Evolutionary conservation across 2,888 invertebrate genomes (phyloP), one percentile per base, ranked within the genome.

Genomic region (Noctua comes): DNA sequence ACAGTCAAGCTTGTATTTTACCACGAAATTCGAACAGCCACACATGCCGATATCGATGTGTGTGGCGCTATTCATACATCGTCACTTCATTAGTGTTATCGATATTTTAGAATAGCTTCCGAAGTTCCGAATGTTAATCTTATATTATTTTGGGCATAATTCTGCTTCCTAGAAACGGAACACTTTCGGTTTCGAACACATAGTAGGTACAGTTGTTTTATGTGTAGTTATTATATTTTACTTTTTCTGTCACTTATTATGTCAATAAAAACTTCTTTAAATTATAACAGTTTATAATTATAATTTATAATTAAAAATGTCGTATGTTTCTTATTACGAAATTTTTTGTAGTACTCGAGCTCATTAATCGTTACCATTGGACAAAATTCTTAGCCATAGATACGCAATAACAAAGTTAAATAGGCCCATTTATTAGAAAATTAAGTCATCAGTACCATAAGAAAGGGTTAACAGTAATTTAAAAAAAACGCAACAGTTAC

Each of bases 1-100:
- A 68, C 54, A 68, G 72, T 59, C 18, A 76, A 76, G 40, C 51
- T 83, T 79, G 80, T 69, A 72, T 64, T 83, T 71, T 71, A 73
- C 68, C 71, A 76, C 70, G 68, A 85, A 83, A 81, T 82, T 71
- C 48, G 46, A 86, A 77, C 59, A 76, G 54, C 83, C 87, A 85
- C 86, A 89, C 87, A 83, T 92, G 94, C 91, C 91, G 93, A 92
- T 94, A 92, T 92, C 92, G 90, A 91, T 80, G 91, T 91, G 94
- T 94, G 94, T 93, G 93, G 93, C 85, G 85, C 89, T 88, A 91
- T 94, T 91, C 85, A 87, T 93, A 86, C 91, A 92, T 95, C 94
- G 90, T 91, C 95, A 95, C 95, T 91, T 93, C 93, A 93, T 94
- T 93, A 90, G 83, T 86, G 86, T 85, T 92, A 90, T 92, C 90